These are phyloP conservation scores for Lepidurus couesii DNA, from an alignment of 1,140 invertebrate species.

Conservation along the genomic window DNA sequence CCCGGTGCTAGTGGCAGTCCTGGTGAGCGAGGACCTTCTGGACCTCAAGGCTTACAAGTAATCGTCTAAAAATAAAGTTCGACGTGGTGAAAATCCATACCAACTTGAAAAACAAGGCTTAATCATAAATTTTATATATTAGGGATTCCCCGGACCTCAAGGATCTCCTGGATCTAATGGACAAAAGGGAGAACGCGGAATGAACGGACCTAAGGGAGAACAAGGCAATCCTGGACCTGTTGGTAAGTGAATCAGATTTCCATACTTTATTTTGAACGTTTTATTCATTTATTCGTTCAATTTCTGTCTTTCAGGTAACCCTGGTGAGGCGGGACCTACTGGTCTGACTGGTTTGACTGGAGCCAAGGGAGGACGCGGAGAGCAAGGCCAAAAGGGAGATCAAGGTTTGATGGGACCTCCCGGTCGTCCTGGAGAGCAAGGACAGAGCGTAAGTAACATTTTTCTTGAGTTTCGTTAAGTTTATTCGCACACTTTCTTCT, in stretches of 20 bases:
- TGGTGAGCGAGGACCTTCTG: conserved; percentile 59
- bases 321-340: conserved; percentile 56
- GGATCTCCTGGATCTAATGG: conserved; percentile 63
- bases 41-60: conserved; percentile 49
- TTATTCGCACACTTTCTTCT: too few relatives aligned
- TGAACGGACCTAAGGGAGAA: conserved; percentile 60
- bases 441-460: conserved; percentile 50
- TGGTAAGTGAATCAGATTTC: background rate
- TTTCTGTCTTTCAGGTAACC: conserved; percentile 41
- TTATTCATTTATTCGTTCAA: background rate
- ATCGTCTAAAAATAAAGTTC: background rate
- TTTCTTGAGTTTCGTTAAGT: too few relatives aligned
- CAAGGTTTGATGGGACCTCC: conserved; percentile 62
- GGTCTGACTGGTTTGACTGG: conserved; percentile 60
- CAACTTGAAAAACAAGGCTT: background rate
- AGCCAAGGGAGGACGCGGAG: conserved; percentile 64
- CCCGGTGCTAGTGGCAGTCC: conserved; percentile 60
- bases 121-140: background rate
- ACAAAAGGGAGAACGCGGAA: conserved; percentile 65
- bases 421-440: conserved; percentile 64
- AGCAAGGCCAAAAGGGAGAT: conserved; percentile 67
- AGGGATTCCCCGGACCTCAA: conserved; percentile 57
- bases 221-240: conserved; percentile 51
- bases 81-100: background rate
- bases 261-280: background rate